Base-by-base conservation (phyloP, 2,113 vertebrate genomes). In the Chlamydotis undulata region DNA sequence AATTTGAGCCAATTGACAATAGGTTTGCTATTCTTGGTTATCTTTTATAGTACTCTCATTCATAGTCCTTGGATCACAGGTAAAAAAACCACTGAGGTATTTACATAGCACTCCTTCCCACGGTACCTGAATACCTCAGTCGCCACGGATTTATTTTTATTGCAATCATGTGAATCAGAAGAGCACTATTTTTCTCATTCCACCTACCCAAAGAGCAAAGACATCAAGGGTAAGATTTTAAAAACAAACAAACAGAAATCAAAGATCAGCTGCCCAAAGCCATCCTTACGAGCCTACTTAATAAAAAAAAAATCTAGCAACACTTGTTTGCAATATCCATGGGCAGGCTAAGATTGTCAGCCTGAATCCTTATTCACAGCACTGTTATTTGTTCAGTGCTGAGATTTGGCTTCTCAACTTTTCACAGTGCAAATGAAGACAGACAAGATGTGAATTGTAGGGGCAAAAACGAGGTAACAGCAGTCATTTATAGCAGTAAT, bases 381-480 rank as follows among this genome's bases (percentile, higher is more conserved):
- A 0, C 59, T 88, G 59, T 70, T 70, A 63, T 83, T 88, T 71
- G 16, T 39, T 87, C 65, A 64, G 29, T 55, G 67, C 33, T 59
- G 53, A 75, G 78, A 55, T 85, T 29, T 65, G 74, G 12, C 29
- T 93, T 77, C 29, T 79, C 50, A 77, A 1, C n/a, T 69, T 86
- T 86, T 86, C 56, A 41, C n/a, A 71, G 50, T 70, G 74, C 33
- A 94, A 93, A 68, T 50, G 28, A 89, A 84, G 83, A 79, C 29
- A 81, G 61, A 52, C 7, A 90, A 89, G 47, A 68, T 45, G 41
- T 16, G 33, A 84, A 73, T 22, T 37, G 29, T 19, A n/a, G 33
- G 39, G 29, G 13, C 35, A 76, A 81, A 78, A 84, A 83, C 37
- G 45, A 91, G 29, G 29, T 45, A 81, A 68, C 39, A 84, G 26